These are phyloP conservation scores for Heteronetta atricapilla DNA, from an alignment of 2,113 vertebrate genomes.

Conservation along the genomic window DNA sequence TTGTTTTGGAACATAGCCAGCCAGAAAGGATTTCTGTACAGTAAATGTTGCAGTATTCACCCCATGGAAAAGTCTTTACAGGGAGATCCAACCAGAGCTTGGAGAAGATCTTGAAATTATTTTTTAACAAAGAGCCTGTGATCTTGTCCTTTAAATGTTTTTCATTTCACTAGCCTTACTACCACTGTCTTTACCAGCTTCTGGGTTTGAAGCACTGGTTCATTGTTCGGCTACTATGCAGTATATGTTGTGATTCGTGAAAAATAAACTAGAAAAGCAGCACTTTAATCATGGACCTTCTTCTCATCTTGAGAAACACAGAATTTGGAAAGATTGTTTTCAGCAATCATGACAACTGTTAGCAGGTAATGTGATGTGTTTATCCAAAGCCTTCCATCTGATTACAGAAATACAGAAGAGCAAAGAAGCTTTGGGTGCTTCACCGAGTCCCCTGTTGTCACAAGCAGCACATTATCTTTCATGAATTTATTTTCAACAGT, in stretches of 20 bases:
- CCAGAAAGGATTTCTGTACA: not conserved
- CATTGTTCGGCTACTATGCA: accelerated
- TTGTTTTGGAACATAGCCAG: slow-evolving; percentile 46
- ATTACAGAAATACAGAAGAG: not conserved
- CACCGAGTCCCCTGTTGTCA: not conserved
- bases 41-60: not conserved
- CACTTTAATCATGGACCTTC: not conserved
- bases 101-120: not conserved
- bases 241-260: not conserved
- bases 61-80: not conserved
- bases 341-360: not conserved
- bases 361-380: not conserved
- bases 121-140: not conserved
- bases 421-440: not conserved
- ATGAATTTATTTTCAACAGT: not conserved
- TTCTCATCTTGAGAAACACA: not conserved
- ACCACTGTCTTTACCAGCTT: not conserved
- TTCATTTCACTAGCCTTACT: not conserved
- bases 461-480: not conserved
- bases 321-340: not conserved
- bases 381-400: not conserved
- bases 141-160: not conserved
- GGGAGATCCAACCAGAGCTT: not conserved
- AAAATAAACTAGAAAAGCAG: not conserved
- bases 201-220: not conserved